phyloP scores from a whole-genome alignment of 2,113 vertebrate genomes.

The Vulpes ferrilata region DNA sequence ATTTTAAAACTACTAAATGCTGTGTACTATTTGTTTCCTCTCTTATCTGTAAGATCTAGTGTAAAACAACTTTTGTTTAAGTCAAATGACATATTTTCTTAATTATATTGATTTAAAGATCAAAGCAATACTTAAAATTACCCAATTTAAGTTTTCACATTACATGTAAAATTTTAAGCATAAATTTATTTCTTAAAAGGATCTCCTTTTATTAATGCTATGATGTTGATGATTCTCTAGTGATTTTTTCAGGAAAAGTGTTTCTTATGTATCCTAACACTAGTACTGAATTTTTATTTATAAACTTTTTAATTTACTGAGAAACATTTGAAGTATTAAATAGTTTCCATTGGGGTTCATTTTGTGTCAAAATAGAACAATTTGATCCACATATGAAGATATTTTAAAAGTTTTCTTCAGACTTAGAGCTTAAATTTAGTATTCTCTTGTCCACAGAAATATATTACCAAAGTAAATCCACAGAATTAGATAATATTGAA shows the following conservation, averaged over 20 bases:
- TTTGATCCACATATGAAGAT: not conserved
- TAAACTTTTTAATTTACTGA: not conserved
- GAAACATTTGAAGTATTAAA: not conserved
- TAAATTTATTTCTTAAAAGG: not conserved
- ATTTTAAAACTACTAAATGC: not conserved
- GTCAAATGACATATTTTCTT: not conserved
- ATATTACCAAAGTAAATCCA: not conserved
- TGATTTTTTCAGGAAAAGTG: not conserved
- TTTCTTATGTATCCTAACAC: not conserved
- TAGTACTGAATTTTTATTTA: conserved; percentile 1
- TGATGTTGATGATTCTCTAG: not conserved
- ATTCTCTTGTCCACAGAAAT: not conserved
- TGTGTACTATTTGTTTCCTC: not conserved
- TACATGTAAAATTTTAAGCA: not conserved
- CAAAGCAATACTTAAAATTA: not conserved
- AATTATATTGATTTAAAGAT: not conserved
- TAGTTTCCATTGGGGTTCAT: not conserved
- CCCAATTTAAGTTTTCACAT: not conserved
- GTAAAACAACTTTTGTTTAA: not conserved
- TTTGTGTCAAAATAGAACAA: not conserved
- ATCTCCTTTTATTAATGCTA: not conserved
- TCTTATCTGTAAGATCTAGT: not conserved
- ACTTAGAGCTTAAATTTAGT: not conserved
- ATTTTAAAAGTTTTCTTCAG: not conserved
- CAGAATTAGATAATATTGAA: not conserved